These are phyloP conservation scores for Ictalurus punctatus DNA, from an alignment of 2,113 vertebrate species.

Conservation along the genomic window DNA sequence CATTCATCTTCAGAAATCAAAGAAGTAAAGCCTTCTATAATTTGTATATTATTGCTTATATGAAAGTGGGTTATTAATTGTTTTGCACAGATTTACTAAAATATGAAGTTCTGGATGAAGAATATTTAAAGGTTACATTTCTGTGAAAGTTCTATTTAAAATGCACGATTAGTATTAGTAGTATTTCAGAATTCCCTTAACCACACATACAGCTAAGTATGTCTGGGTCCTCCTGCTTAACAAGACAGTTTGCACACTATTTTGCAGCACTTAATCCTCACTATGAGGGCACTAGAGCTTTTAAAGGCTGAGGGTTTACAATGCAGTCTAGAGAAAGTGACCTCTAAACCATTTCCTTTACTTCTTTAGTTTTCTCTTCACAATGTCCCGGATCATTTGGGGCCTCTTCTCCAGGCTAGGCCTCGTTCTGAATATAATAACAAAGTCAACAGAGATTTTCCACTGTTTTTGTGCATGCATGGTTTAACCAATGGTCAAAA, in stretches of 20 bases:
- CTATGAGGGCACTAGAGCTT: constrained; percentile 12
- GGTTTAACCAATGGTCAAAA: not conserved
- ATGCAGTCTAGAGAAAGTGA: not conserved
- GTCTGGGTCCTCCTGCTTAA: constrained; percentile 28
- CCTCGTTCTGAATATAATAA: not conserved
- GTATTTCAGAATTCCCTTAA: not conserved
- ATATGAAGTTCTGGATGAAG: not conserved
- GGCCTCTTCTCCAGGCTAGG: not conserved
- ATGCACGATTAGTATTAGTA: not conserved
- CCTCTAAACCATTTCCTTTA: not conserved
- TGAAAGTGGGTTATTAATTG: not conserved
- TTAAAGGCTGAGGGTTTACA: constrained; percentile 3
- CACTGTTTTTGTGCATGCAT: not conserved
- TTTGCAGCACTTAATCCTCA: constrained; percentile 40
- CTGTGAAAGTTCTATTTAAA: not conserved
- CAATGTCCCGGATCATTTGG: not conserved
- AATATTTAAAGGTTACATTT: not conserved
- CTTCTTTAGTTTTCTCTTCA: not conserved
- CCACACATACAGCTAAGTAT: constrained; percentile 25
- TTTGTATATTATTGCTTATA: not conserved
- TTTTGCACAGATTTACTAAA: not conserved
- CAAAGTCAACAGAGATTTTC: not conserved
- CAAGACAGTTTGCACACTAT: not conserved
- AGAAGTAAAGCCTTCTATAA: not conserved
- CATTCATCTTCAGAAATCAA: not conserved